Evolutionary conservation across 2,113 vertebrate genomes (phyloP).

Genomic region (Cricetomys ansorgei): DNA sequence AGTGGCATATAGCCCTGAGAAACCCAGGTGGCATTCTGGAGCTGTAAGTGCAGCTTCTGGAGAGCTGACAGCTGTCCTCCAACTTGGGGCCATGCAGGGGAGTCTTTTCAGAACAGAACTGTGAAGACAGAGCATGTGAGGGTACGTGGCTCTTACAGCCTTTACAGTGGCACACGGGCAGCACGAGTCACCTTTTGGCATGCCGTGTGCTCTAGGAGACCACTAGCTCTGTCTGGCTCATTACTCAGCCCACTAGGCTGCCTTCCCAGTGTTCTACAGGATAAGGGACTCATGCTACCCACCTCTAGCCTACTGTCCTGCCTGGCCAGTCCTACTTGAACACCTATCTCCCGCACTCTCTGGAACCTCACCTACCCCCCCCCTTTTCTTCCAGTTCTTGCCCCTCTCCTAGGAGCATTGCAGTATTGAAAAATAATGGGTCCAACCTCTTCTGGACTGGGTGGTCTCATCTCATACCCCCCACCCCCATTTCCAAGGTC

Average conservation of each 20-base stretch:
- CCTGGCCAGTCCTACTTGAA: fast-evolving
- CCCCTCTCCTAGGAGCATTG: background rate
- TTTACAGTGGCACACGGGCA: background rate
- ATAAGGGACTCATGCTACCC: background rate
- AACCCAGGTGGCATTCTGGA: background rate
- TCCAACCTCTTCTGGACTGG: background rate
- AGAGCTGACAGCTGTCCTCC: background rate
- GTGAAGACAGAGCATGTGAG: background rate
- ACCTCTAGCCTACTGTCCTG: background rate
- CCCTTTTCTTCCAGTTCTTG: too few relatives aligned
- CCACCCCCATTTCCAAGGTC: background rate
- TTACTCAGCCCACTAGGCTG: background rate
- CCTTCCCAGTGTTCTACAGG: background rate
- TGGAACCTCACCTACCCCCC: background rate
- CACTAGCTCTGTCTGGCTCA: background rate
- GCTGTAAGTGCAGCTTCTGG: background rate
- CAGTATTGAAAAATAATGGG: background rate
- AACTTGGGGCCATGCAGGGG: background rate
- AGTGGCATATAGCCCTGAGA: background rate
- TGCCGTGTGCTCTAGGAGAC: background rate
- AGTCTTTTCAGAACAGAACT: too few relatives aligned
- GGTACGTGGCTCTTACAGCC: background rate
- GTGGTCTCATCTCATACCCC: background rate
- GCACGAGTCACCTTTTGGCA: background rate
- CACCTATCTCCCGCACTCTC: background rate